A percentile compares a stretch with the other conserved stretches of the same genome.
phyloP scores from a whole-genome alignment of 2,797 vertebrate genomes.

The Sternarchorhynchus goeldii region DNA sequence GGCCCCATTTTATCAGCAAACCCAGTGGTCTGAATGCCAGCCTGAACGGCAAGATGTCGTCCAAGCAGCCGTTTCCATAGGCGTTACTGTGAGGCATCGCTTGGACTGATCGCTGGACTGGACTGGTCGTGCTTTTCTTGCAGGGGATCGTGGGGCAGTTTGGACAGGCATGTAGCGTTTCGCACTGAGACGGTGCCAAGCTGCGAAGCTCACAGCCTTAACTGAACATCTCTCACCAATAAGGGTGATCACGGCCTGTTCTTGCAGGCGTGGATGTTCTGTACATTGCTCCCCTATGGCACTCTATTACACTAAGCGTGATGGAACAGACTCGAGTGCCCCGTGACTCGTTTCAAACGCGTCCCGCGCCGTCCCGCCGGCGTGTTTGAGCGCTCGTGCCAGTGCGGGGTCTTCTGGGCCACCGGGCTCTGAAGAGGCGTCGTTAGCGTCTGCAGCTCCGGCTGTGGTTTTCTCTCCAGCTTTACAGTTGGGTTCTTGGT shows the following conservation, averaged over 20 bases:
- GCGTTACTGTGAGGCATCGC: no score
- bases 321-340: background rate
- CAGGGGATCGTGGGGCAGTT: no score
- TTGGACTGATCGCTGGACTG: no score
- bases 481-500: conserved; percentile 5
- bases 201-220: no score
- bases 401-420: conserved; percentile 24
- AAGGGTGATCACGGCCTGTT: background rate
- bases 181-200: no score
- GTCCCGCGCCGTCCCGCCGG: background rate
- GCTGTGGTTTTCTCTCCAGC: conserved; percentile 7
- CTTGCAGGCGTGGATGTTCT: background rate
- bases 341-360: conserved; percentile 4
- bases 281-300: background rate
- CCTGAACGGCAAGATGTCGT: no score
- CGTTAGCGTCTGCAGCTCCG: conserved; percentile 43
- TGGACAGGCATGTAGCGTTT: no score
- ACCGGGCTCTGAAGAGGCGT: conserved; percentile 43
- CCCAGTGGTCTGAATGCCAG: no score
- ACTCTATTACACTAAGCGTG: background rate
- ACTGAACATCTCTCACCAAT: no score
- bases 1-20: no score
- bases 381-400: conserved; percentile 31
- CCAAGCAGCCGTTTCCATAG: no score
- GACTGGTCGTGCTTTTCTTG: no score